These are phyloP conservation scores for Drosophila parthenogenetica DNA, from an alignment of 2,888 invertebrate species.

Conservation along the genomic window DNA sequence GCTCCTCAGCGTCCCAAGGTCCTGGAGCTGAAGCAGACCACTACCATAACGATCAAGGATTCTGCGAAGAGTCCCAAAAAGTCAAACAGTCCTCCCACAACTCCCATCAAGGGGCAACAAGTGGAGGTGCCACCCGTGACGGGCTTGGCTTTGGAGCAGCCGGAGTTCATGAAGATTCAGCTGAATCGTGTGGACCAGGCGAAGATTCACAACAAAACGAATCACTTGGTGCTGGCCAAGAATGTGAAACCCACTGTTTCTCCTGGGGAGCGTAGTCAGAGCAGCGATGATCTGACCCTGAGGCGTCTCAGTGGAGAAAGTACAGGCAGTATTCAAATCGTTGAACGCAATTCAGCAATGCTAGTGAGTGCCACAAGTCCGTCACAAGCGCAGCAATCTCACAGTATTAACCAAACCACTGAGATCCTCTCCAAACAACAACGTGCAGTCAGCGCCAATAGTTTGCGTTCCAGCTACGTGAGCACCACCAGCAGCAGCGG, in stretches of 20 bases:
- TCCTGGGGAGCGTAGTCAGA: constrained; percentile 66
- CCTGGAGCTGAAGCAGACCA: constrained; percentile 62
- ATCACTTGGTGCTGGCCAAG: constrained; percentile 89
- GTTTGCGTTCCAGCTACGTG: constrained; percentile 57
- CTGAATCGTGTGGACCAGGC: constrained; percentile 89
- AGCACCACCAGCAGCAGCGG: constrained; percentile 47
- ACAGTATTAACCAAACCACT: constrained; percentile 53
- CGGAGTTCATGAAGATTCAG: constrained; percentile 90
- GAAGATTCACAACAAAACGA: constrained; percentile 86
- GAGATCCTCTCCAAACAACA: constrained; percentile 68
- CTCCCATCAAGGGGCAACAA: constrained; percentile 56
- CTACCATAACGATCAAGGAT: constrained; percentile 41
- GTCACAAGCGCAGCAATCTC: constrained; percentile 14
- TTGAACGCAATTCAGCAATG: constrained; percentile 44
- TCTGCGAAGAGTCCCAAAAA: constrained; percentile 52
- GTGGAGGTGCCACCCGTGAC: constrained; percentile 41
- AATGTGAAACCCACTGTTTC: constrained; percentile 81
- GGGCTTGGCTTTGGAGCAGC: constrained; percentile 85
- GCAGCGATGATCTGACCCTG: constrained; percentile 78
- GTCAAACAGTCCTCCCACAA: constrained; percentile 51
- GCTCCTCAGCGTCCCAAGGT: constrained; percentile 65
- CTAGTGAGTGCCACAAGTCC: constrained; percentile 42
- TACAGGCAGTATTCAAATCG: constrained; percentile 76
- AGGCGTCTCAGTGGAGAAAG: constrained; percentile 85
- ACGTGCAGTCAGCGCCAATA: constrained; percentile 63